These are phyloP conservation scores for Crossocerus cetratus DNA, from an alignment of 2,888 invertebrate genomes.

Conservation along the genomic window DNA sequence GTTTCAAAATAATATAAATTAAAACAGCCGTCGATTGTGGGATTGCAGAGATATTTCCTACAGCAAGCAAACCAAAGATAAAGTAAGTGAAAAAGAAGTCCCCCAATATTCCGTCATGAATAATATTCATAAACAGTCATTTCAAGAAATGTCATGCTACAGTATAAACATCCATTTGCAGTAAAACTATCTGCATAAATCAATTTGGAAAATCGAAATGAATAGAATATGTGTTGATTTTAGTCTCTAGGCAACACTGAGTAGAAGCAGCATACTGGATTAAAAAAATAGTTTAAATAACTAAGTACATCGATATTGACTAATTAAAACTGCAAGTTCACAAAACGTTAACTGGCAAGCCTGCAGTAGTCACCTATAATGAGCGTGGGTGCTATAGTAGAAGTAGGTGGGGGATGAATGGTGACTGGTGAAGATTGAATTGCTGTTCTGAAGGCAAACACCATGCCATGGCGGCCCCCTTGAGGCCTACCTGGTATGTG, in stretches of 20 bases:
- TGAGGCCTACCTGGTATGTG: conserved; percentile 82
- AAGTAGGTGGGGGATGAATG: conserved; percentile 75
- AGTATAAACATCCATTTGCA: background rate
- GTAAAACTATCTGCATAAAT: no score
- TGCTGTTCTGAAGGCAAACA: conserved; percentile 79
- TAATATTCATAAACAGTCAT: no score
- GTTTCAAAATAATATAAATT: conserved; percentile 33
- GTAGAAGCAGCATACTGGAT: no score
- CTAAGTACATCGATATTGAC: conserved; percentile 15
- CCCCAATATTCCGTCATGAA: no score
- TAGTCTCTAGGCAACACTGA: no score
- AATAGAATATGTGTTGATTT: background rate
- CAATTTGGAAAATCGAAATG: conserved; percentile 2
- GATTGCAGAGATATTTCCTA: conserved; percentile 19
- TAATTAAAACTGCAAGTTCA: conserved; percentile 8
- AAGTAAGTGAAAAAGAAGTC: no score
- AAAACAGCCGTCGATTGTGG: conserved; percentile 36
- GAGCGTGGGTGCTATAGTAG: conserved; percentile 75
- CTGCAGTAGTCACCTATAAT: conserved; percentile 76
- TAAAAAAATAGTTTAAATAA: background rate
- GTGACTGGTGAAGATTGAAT: conserved; percentile 74
- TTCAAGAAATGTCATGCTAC: background rate
- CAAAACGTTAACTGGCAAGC: conserved; percentile 49
- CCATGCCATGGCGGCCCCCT: conserved; percentile 83
- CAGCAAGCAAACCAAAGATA: background rate